Base-by-base conservation (phyloP, 2,888 invertebrate genomes). In the Trypoxylon attenuatum region DNA sequence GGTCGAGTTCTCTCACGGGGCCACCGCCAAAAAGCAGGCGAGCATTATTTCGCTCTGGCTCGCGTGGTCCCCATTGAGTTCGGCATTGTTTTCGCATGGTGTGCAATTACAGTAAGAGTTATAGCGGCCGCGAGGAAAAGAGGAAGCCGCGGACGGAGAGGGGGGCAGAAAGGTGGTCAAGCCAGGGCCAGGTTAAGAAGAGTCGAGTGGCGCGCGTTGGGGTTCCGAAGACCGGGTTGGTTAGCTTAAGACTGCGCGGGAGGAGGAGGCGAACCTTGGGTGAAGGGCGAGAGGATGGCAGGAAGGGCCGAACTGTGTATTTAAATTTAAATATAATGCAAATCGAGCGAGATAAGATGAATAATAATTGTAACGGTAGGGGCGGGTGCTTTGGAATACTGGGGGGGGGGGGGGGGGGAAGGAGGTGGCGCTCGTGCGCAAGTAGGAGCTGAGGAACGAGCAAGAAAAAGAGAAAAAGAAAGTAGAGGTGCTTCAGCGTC, bases 241-340 rank as follows among this genome's bases (percentile, higher is more conserved):
- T n/a, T n/a, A n/a, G n/a, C n/a, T n/a, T n/a, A 49, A 45, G 33
- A 39, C 5, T 41, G 19, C 39, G 6, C 6, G 43, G 52, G 58
- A 57, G 46, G 25, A 46, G 58, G 57, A 56, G 64, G 63, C 57
- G 53, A 71, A 38, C 67, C 72, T 73, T 46, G 54, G 59, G 59
- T 52, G 61, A 50, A 45, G 67, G 45, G 41, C n/a, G 38, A 19
- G 45, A 54, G 25, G 38, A 22, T 42, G 55, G 65, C 59, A 49
- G 51, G 56, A 67, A 66, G 64, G 62, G 45, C 38, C 56, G 47
- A 39, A 59, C 75, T 70, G 55, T 71, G 71, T 76, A 73, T 81
- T 82, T 79, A 79, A 82, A 84, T 83, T 83, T 80, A 79, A 83
- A 83, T 83, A 82, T 80, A 82, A 84, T 84, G 83, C 81, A 84